Base-by-base conservation (phyloP, 2,113 vertebrate genomes). In the Tyto alba region DNA sequence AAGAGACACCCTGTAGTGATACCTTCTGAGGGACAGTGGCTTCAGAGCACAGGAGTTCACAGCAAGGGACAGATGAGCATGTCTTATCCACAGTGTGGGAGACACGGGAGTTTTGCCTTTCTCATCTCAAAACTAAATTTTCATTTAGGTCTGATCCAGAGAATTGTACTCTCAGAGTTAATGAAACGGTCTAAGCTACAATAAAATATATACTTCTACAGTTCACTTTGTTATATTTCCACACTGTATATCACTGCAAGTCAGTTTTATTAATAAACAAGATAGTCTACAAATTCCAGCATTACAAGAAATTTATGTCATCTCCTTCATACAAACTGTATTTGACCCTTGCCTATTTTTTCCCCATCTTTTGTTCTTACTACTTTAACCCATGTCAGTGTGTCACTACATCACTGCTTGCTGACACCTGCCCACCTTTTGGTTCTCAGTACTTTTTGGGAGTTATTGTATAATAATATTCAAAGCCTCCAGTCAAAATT, bases 41-140 rank as follows among this genome's bases (percentile, higher is more conserved):
- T 74, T 7, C 41, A 45, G 43, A 29, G 34, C 0, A 1, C 30
- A 36, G 76, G n/a, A 53, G 15, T 6, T 30, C 2, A 0, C 34
- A 66, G 6, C 0, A 5, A 52, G 30, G 11, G 19, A 16, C 63
- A 53, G 60, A 64, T 30, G 10, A 34, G 30, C 11, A 15, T 0
- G 0, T 9, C 21, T 43, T 12, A 13, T 13, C 8, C 13, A 64
- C 19, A 84, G 3, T 29, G 25, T 22, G 77, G 30, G 15, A 83
- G 8, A 43, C 4, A 17, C 0, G 0, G 25, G 16, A 72, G 76
- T 92, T 60, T 34, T 75, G 43, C n/a, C 26, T 47, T 56, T 73
- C 26, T 83, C 13, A 73, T n/a, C 66, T 78, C 25, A 80, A 80
- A 93, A 32, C 3, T n/a, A 7, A 26, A 20, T 71, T 74, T 87